Evolutionary conservation across 2,797 vertebrate genomes (phyloP).

Genomic region (Dicrostonyx torquatus): DNA sequence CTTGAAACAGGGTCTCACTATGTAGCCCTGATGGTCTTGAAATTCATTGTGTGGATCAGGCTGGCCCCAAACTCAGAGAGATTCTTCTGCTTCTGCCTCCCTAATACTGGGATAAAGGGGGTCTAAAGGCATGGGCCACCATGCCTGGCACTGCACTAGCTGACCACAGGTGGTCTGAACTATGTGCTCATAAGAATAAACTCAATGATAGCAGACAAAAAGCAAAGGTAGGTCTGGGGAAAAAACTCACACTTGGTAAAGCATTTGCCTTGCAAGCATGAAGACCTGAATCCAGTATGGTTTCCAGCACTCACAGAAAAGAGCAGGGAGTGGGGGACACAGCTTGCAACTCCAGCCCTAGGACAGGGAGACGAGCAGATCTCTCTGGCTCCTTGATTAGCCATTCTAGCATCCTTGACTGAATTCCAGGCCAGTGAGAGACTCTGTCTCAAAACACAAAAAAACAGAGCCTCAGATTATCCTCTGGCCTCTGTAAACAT

Average conservation of each 20-base stretch:
- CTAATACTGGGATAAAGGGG: not conserved
- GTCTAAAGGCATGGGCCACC: not conserved
- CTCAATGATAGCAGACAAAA: not conserved
- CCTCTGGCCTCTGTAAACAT: not conserved
- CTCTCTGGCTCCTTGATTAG: not conserved
- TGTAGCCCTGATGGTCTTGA: not conserved
- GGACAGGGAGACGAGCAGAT: not conserved
- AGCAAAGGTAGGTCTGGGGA: not conserved
- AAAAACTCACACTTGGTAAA: not conserved
- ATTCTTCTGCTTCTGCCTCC: not conserved
- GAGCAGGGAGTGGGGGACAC: not conserved
- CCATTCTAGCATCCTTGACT: not conserved
- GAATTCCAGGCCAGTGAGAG: not conserved
- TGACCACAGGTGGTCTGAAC: not conserved
- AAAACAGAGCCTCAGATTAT: not conserved
- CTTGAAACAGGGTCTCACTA: not conserved
- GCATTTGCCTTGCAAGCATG: not conserved
- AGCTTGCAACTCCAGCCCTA: not conserved
- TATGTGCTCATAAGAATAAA: not conserved
- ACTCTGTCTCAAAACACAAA: not conserved
- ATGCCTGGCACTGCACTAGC: too few relatives aligned
- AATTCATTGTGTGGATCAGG: not conserved
- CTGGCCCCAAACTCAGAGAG: not conserved
- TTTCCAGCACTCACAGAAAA: not conserved
- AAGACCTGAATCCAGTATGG: not conserved